Evolutionary conservation across 2,888 invertebrate species (phyloP), one percentile per base, ranked within the genome.

Genomic region (Cosmia trapezina): DNA sequence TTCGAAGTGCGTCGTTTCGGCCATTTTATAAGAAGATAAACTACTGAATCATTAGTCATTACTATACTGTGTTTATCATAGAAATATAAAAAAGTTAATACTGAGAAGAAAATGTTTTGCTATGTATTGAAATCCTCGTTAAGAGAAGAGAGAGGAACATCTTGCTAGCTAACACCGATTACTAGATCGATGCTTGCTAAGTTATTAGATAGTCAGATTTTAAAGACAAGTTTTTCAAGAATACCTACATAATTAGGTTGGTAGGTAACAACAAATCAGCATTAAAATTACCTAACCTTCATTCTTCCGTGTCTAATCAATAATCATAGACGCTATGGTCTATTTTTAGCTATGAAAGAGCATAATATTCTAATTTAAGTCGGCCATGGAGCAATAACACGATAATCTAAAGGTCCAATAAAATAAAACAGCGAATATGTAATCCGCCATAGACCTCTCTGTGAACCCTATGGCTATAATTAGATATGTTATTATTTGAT

Each of bases 401-500:
- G n/a, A n/a, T 49, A 51, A 53, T 5, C 1, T 12, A 22, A n/a
- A 2, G 28, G 28, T 22, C 28, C 17, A 17, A 28, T 56, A 8
- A 28, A 56, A 28, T 17, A 28, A 56, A 56, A 56, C 17, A 17
- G n/a, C 8, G 17, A 19, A 56, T 22, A 63, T 19, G 14, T 64
- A 54, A 69, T 49, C 28, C 9, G 12, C 41, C 54, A 11, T n/a
- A 17, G 37, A 37, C 17, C 57, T 63, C 33, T 54, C 67, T 59
- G 64, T 51, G 54, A 57, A 57, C 45, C 51, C 63, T 75, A 67
- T 60, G 57, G 65, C 43, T 28, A 62, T 72, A 72, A 68, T 76
- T 73, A 28, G 28, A 3, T 28, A 84, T 75, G 59, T 81, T 72
- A 61, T 62, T 75, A 73, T 79, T 64, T 70, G 45, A 64, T 73